Conservation (phyloP, 2,113 vertebrate genomes). For the Tragelaphus scriptus region DNA sequence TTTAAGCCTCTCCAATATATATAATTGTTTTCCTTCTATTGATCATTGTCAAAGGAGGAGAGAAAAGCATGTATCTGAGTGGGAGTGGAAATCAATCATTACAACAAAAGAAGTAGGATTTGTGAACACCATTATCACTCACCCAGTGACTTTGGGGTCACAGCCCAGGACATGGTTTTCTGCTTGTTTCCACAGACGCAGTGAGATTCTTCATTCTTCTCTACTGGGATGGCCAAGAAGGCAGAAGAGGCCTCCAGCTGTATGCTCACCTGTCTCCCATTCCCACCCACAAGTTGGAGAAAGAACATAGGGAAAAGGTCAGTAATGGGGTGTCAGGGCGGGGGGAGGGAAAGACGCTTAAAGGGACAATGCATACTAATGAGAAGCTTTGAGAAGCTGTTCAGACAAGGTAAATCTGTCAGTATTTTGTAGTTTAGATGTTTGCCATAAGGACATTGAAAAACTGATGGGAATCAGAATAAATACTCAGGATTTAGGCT, state of each 20-base stretch:
- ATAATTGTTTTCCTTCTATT: neutral
- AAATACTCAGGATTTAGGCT: neutral
- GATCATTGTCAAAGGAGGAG: neutral
- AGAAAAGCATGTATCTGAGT: neutral
- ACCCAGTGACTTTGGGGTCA: slow-evolving; percentile 79
- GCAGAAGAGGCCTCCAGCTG: slow-evolving; percentile 62
- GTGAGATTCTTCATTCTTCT: slow-evolving; percentile 63
- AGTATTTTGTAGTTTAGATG: neutral
- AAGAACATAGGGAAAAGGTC: neutral
- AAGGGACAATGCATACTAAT: too few species aligned
- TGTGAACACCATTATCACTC: slow-evolving; percentile 16
- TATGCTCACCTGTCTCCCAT: slow-evolving; percentile 48
- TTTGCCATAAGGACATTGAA: neutral
- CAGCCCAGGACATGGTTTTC: slow-evolving; percentile 76
- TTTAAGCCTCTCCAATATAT: neutral
- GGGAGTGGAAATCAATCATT: neutral
- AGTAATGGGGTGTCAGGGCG: neutral
- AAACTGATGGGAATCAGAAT: neutral
- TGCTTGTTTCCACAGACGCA: slow-evolving; percentile 75
- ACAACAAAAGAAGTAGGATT: neutral
- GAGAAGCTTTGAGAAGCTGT: neutral
- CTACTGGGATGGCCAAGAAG: slow-evolving; percentile 50
- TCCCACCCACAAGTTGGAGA: neutral
- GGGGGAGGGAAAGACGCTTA: neutral
- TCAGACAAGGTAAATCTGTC: neutral